phyloP scores from a whole-genome alignment of 2,888 invertebrate genomes.

The Cheilosia soror region DNA sequence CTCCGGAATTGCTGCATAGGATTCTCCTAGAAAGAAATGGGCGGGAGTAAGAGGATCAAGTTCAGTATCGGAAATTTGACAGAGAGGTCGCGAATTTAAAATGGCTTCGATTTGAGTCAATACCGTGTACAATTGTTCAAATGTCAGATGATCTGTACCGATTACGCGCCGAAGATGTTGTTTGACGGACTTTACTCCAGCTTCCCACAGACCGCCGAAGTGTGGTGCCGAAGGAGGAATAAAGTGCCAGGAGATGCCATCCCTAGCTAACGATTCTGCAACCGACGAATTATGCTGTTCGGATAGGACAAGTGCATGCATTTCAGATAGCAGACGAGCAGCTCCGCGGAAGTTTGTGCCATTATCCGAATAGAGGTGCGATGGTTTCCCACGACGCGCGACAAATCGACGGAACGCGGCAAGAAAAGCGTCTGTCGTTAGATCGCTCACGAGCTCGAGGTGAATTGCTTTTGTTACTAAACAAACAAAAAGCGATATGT shows the following conservation, averaged over 20 bases:
- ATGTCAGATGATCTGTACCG: neutral
- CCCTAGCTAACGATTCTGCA: constrained; percentile 41
- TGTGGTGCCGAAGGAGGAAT: constrained; percentile 55
- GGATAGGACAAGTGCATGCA: constrained; percentile 1
- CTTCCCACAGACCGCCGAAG: constrained; percentile 60
- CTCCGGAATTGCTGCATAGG: neutral
- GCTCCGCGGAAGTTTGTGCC: constrained; percentile 54
- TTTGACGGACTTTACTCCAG: constrained; percentile 34
- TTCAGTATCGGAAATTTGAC: neutral
- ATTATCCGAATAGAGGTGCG: constrained; percentile 50
- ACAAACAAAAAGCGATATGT: constrained; percentile 46
- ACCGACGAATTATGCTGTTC: constrained; percentile 17
- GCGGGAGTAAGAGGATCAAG: neutral
- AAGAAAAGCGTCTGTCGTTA: constrained; percentile 2
- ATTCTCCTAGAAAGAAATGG: neutral
- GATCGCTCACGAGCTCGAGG: constrained; percentile 45
- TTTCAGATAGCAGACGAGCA: constrained; percentile 5
- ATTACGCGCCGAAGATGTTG: neutral
- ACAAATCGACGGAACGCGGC: constrained; percentile 49
- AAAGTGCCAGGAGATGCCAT: constrained; percentile 57
- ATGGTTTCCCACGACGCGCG: constrained; percentile 51
- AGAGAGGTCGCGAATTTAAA: no score
- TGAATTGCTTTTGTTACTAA: constrained; percentile 5
- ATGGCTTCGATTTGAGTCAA: neutral
- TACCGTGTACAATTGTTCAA: neutral